Evolutionary conservation across 2,797 vertebrate genomes (phyloP).

Genomic region (Melanotaenia boesemani): DNA sequence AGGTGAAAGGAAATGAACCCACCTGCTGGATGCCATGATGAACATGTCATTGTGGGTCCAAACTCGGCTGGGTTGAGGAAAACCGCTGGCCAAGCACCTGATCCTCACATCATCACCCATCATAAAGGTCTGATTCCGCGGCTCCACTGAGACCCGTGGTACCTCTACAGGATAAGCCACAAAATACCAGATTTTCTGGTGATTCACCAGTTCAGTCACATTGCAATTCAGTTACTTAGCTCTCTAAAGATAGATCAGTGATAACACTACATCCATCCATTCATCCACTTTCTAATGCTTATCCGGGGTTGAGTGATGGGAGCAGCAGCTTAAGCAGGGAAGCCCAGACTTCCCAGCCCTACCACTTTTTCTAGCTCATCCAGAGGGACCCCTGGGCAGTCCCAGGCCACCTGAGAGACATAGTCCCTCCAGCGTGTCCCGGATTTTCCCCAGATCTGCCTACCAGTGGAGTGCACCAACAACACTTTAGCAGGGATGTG

Average conservation of each 20-base stretch:
- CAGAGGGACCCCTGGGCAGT: no score
- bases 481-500: no score
- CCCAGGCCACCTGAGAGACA: no score
- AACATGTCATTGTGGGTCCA: conserved; percentile 96
- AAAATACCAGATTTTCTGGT: background rate
- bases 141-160: conserved; percentile 88
- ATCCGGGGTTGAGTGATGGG: no score
- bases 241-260: background rate
- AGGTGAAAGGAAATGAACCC: background rate
- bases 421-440: no score
- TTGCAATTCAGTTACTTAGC: background rate
- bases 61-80: conserved; percentile 88
- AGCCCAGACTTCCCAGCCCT: no score
- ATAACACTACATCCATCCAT: background rate
- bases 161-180: conserved; percentile 78
- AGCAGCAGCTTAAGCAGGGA: no score
- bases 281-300: no score
- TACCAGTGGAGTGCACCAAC: no score
- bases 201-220: background rate
- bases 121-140: conserved; percentile 90
- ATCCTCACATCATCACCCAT: conserved; percentile 89
- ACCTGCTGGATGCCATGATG: conserved; percentile 91
- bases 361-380: no score
- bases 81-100: conserved; percentile 89
- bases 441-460: no score